Base-by-base conservation (phyloP, 2,113 vertebrate species). In the Syngnathus floridae region DNA sequence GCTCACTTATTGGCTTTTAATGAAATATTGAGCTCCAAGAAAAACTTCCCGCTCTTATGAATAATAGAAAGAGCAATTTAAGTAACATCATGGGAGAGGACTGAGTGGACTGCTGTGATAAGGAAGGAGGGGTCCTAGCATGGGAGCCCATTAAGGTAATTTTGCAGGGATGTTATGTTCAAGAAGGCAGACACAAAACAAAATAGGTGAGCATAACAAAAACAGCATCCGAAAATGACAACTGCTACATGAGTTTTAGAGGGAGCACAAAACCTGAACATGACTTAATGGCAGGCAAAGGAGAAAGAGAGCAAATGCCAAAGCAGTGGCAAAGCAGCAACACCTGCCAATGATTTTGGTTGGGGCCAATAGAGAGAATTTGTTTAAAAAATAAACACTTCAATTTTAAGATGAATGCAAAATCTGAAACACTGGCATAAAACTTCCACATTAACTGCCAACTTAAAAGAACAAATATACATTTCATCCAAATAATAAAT, bases 21-120 rank as follows among this genome's bases (percentile, higher is more conserved):
- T 81, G 55, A 83, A 84, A 86, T 73, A 67, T 64, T 65, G 72
- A 63, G 71, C 59, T 83, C 77, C 57, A 78, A 86, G 80, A 61
- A 82, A 82, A 84, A 84, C 61, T 56, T 78, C 64, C 26, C 58
- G 63, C 70, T 67, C 21, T 78, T 69, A 79, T 88, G 72, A 86
- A 88, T 87, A 85, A 86, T 86, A 82, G 76, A 87, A 73, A 8
- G 77, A 80, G 75, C 72, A 85, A 83, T 88, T 86, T 86, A 74
- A 67, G 69, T 45, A 80, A 84, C 72, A 75, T 76, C 64, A 54
- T 79, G 41, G 41, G 65, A 69, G 72, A 70, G 71, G 83, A 77
- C 75, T 72, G 77, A 59, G 31, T 11, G 65, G 65, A 67, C 69
- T 40, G 36, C 52, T 73, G 80, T 73, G 62, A 65, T 79, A 68